Evolutionary conservation across 1,140 invertebrate genomes (phyloP).

Genomic region (Chironomus tepperi): DNA sequence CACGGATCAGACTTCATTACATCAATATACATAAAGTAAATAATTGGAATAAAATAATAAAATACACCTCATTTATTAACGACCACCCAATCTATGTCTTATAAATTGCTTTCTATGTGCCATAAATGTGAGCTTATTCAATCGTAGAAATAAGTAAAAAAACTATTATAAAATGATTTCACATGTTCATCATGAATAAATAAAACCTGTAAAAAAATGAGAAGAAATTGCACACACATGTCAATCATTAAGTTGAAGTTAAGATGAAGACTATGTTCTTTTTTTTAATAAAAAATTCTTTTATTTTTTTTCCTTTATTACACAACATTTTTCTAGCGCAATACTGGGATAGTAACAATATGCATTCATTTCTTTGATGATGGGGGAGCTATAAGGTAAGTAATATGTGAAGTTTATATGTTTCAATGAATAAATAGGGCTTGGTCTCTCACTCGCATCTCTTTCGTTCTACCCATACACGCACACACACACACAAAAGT

Average conservation of each 20-base stretch:
- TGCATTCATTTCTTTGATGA: neutral
- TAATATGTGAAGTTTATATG: neutral
- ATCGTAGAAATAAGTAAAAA: no score
- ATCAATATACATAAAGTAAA: no score
- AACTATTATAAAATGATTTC: no score
- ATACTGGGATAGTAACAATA: constrained; percentile 7
- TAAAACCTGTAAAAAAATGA: no score
- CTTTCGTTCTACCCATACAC: neutral
- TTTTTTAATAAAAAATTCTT: neutral
- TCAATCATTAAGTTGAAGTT: neutral
- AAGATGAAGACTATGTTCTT: neutral
- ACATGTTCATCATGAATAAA: no score
- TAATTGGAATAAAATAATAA: no score
- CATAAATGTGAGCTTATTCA: no score
- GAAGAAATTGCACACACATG: neutral
- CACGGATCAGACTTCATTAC: no score
- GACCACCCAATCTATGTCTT: no score
- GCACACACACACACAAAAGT: neutral
- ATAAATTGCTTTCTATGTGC: no score
- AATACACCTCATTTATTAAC: no score
- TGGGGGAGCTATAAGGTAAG: neutral
- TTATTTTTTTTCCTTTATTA: neutral
- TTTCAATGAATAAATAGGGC: neutral
- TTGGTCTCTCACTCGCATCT: neutral
- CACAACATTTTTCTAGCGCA: neutral